Percentiles rank a stretch among this genome's conserved stretches.
These are phyloP conservation scores for Selenia dentaria DNA, from an alignment of 2,888 invertebrate species.

Conservation along the genomic window DNA sequence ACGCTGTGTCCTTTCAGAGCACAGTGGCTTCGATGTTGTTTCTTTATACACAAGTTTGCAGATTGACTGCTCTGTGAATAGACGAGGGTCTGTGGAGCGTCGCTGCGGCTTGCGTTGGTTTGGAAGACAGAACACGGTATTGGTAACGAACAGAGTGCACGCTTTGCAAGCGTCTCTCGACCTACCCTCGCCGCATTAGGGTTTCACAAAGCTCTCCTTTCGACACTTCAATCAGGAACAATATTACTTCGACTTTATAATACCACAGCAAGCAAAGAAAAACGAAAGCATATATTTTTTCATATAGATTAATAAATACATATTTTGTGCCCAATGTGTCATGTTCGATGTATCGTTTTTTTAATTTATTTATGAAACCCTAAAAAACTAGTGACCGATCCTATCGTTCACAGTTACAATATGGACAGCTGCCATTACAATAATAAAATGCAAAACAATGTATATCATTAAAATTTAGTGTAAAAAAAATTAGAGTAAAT, in stretches of 20 bases:
- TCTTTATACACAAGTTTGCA: slow-evolving; percentile 55
- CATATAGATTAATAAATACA: slow-evolving; percentile 53
- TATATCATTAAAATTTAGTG: slow-evolving; percentile 72
- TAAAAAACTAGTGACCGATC: slow-evolving; percentile 66
- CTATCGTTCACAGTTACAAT: slow-evolving; percentile 63
- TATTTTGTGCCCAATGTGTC: slow-evolving; percentile 83
- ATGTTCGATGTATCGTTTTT: slow-evolving; percentile 82
- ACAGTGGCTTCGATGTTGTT: slow-evolving; percentile 79
- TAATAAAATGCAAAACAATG: slow-evolving; percentile 82
- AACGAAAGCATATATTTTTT: slow-evolving; percentile 52
- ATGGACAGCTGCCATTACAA: slow-evolving; percentile 81
- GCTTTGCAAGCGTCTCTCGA: slow-evolving; percentile 8
- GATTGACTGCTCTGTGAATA: slow-evolving; percentile 64
- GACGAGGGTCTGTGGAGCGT: slow-evolving; percentile 37
- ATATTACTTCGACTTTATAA: slow-evolving; percentile 54
- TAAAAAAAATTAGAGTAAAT: slow-evolving; percentile 74
- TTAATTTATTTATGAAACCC: slow-evolving; percentile 75
- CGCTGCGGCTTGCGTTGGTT: slow-evolving; percentile 20
- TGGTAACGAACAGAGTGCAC: slow-evolving; percentile 17
- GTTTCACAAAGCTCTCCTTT: slow-evolving; percentile 62
- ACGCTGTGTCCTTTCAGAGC: slow-evolving; percentile 69
- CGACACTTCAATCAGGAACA: slow-evolving; percentile 58
- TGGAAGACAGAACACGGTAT: slow-evolving; percentile 12
- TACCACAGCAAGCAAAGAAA: slow-evolving; percentile 63
- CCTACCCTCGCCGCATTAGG: slow-evolving; percentile 44